phyloP scores from a whole-genome alignment of 2,888 invertebrate genomes.

The Xestia sexstrigata region DNA sequence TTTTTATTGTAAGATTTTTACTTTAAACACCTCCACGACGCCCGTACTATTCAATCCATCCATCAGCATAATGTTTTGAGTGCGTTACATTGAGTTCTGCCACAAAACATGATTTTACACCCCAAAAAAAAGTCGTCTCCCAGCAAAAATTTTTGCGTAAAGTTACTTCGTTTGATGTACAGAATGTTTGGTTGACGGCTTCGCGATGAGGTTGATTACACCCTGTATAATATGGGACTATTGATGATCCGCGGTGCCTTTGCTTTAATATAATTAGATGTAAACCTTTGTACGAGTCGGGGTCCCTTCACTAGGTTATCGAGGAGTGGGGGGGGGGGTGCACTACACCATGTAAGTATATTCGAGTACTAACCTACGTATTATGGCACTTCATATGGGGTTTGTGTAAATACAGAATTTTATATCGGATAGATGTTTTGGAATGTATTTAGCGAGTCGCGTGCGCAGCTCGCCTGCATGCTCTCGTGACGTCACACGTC shows the following conservation, averaged over 20 bases:
- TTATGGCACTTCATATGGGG: conserved; percentile 49
- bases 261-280: conserved; percentile 61
- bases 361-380: conserved; percentile 33
- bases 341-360: conserved; percentile 28
- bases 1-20: too few relatives aligned
- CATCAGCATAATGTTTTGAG: too few relatives aligned
- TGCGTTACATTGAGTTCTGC: too few relatives aligned
- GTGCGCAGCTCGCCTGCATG: conserved; percentile 44
- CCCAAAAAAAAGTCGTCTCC: too few relatives aligned
- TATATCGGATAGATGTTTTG: conserved; percentile 79
- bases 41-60: too few relatives aligned
- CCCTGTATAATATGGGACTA: conserved; percentile 58
- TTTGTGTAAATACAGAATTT: conserved; percentile 85
- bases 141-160: too few relatives aligned
- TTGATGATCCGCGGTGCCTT: conserved; percentile 73
- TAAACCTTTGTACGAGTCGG: conserved; percentile 40
- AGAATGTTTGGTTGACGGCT: too few relatives aligned
- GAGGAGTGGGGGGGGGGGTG: not conserved
- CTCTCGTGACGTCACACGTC: conserved; percentile 12
- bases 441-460: conserved; percentile 73
- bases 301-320: not conserved
- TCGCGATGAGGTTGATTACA: too few relatives aligned
- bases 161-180: too few relatives aligned
- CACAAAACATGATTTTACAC: too few relatives aligned
- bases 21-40: too few relatives aligned